Evolutionary conservation across 2,888 invertebrate species (phyloP).

Genomic region (Metellina segmentata): DNA sequence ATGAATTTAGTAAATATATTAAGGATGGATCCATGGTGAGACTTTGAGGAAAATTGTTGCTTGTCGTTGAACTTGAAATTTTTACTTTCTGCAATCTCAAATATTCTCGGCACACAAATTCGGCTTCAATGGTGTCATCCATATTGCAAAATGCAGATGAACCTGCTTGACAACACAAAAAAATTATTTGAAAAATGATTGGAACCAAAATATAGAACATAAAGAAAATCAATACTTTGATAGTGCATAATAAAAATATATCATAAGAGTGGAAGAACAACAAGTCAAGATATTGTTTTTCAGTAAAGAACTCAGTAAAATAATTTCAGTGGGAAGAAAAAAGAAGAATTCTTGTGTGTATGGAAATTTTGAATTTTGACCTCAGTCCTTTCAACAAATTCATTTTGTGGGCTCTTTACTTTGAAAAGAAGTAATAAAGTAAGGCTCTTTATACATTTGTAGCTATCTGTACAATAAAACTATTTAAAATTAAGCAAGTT

Average conservation of each 20-base stretch:
- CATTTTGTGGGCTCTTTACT: too few species aligned
- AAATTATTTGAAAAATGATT: not conserved
- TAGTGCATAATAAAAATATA: too few species aligned
- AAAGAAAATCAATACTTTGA: not conserved
- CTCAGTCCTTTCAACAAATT: too few species aligned
- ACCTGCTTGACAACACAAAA: constrained; percentile 14
- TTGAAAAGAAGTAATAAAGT: too few species aligned
- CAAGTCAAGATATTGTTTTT: not conserved
- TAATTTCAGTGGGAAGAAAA: too few species aligned
- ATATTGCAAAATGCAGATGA: constrained; percentile 27
- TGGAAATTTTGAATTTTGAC: not conserved
- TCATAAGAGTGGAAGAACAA: not conserved
- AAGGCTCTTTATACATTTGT: too few species aligned
- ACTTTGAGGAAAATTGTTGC: constrained; percentile 2
- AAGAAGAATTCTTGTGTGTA: not conserved
- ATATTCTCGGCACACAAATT: constrained; percentile 67
- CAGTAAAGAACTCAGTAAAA: too few species aligned
- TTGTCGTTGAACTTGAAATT: not conserved
- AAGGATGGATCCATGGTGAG: constrained; percentile 64
- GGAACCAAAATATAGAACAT: not conserved
- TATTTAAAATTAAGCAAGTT: too few species aligned
- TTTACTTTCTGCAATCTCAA: constrained; percentile 49
- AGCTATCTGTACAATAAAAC: too few species aligned
- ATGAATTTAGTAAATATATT: constrained; percentile 63
- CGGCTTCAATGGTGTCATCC: constrained; percentile 42